Conservation (phyloP, 2,797 vertebrate genomes). For the Clarias laeviceps region DNA sequence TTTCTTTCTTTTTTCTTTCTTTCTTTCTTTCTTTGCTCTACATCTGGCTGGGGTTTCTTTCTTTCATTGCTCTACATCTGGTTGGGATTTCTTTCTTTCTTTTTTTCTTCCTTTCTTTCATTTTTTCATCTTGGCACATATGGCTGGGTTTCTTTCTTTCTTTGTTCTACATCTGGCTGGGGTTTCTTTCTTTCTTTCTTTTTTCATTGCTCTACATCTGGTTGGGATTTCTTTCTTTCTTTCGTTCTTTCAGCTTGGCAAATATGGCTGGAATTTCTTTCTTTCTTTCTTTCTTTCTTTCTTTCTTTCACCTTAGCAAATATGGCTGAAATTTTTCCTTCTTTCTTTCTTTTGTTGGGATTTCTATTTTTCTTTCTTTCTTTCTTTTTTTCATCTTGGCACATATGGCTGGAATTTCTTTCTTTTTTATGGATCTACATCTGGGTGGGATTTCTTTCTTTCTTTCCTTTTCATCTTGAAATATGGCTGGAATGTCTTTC, state of each 20-base stretch:
- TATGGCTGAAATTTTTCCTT: too few relatives aligned
- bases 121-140: neutral
- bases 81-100: conserved; percentile 13
- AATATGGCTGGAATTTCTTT: too few relatives aligned
- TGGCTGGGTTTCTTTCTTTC: too few relatives aligned
- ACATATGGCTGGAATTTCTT: too few relatives aligned
- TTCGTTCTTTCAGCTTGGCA: neutral
- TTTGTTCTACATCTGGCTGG: too few relatives aligned
- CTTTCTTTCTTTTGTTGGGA: neutral
- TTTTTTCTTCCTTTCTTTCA: neutral
- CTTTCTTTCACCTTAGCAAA: neutral
- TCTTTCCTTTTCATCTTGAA: neutral
- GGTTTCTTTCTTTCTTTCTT: neutral
- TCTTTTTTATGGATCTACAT: too few relatives aligned
- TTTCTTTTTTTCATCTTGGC: neutral
- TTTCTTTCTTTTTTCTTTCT: conserved; percentile 2
- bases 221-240: neutral
- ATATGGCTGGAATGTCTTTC: too few relatives aligned
- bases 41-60: neutral
- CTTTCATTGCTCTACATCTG: neutral
- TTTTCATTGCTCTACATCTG: neutral
- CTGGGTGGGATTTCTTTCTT: too few relatives aligned
- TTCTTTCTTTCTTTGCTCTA: neutral
- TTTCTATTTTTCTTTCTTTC: neutral
- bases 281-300: too few relatives aligned